Evolutionary conservation across 2,113 vertebrate genomes (phyloP).

Genomic region (Callithrix jacchus): DNA sequence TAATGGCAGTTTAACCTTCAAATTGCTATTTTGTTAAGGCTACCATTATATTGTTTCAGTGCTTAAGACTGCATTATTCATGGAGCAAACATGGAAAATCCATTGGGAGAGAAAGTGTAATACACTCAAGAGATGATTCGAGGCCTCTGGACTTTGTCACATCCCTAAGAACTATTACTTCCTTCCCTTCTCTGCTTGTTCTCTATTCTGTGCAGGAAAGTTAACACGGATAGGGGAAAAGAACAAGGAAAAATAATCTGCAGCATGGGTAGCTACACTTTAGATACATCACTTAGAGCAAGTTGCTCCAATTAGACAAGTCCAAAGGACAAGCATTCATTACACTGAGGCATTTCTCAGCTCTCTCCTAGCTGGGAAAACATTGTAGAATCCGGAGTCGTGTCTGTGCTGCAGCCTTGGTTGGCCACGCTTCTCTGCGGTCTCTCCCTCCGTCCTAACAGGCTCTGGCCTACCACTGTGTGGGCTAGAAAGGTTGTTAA

Average conservation of each 20-base stretch:
- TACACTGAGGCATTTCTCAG: not conserved
- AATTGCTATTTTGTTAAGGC: not conserved
- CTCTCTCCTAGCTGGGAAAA: not conserved
- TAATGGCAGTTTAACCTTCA: not conserved
- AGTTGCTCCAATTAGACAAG: not conserved
- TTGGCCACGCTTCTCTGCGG: not conserved
- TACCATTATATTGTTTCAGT: not conserved
- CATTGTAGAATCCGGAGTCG: not conserved
- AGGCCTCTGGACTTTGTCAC: conserved; percentile 66
- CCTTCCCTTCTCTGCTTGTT: not conserved
- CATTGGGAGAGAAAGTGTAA: conserved; percentile 20
- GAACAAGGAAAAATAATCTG: not conserved
- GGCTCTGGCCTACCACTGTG: not conserved
- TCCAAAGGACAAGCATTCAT: not conserved
- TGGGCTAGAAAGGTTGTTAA: not conserved
- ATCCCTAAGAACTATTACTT: not conserved
- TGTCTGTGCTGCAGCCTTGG: not conserved
- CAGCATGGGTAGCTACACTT: not conserved
- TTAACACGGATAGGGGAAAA: not conserved
- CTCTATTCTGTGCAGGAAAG: not conserved
- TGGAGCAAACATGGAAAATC: not conserved
- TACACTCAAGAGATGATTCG: not conserved
- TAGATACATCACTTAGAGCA: not conserved
- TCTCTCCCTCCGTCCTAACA: not conserved
- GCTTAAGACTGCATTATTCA: not conserved